Base-by-base conservation (phyloP, 2,113 vertebrate genomes). In the Sakesphorus luctuosus region DNA sequence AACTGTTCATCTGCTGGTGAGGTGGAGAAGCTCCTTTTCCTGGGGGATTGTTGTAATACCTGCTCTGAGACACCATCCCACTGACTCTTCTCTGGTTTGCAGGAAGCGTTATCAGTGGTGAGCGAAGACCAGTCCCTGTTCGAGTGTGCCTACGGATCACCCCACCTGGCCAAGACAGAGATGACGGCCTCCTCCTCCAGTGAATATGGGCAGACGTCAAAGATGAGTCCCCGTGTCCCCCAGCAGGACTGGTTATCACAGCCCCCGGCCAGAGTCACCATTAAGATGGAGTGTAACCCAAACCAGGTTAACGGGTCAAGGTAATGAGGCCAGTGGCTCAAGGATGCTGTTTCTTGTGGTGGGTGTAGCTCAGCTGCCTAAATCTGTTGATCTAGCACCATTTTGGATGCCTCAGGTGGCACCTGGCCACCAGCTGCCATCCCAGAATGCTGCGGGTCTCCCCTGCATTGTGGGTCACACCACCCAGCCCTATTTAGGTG, bases 101-200 rank as follows among this genome's bases (percentile, higher is more conserved):
- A 99, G 99, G 99, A 99, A 98, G 99, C 98, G 0, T 88, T 99
- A 82, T 99, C 98, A 31, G 98, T 99, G 77, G 99, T 99, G 97
- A 99, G 98, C 38, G 98, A 99, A 96, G 99, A 99, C 95, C 99
- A 98, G 96, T 99, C 98, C 5, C 83, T 99, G 96, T 99, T 98
- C 11, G 98, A 99, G 98, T 99, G 99, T 4, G 97, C 98, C 90
- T 99, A 98, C 98, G 98, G 98, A 81, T 97, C 98, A 1, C 97
- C 98, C 20, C 98, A 98, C 89, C 98, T 98, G 75, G 9, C 97
- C 2, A 99, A 99, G 97, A 94, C 98, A 36, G 98, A 99, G 97
- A 99, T 99, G 99, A 99, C 99, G 0, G 99, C 98, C 14, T 98
- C 98, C 40, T 98, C 99, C 67, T 98, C 98, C 63, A 97, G 98